Conservation (phyloP, 2,797 vertebrate species). For the Spizella passerina region DNA sequence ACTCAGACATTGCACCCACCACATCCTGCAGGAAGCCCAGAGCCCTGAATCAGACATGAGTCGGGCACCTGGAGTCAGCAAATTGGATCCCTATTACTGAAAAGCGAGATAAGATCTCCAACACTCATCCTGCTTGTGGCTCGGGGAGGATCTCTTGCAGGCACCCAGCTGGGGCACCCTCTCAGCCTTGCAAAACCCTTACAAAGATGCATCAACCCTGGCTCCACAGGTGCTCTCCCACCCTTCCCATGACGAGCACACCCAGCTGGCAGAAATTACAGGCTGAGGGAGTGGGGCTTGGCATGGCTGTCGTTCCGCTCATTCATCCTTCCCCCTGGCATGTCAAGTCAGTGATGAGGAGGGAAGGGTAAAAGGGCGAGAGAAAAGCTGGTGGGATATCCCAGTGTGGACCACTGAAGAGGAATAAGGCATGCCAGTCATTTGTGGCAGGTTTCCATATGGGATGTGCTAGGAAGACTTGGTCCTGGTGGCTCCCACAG, state of each 20-base stretch:
- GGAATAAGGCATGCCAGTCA: neutral
- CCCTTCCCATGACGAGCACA: neutral
- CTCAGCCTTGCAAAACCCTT: conserved; percentile 33
- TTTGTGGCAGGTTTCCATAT: neutral
- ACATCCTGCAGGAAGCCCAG: conserved; percentile 28
- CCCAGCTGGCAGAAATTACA: neutral
- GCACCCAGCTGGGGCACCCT: neutral
- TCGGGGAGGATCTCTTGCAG: neutral
- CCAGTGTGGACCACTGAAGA: neutral
- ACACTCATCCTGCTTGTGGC: neutral
- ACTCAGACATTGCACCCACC: neutral
- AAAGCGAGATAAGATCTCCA: conserved; percentile 41
- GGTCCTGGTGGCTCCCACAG: neutral
- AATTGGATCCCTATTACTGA: neutral
- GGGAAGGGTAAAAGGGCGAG: neutral
- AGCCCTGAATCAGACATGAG: conserved; percentile 38
- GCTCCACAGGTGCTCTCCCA: neutral
- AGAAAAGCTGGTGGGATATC: neutral
- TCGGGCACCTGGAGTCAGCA: conserved; percentile 3
- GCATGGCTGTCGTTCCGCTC: fast-evolving
- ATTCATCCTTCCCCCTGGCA: neutral
- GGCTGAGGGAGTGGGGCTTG: neutral
- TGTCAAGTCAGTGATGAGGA: fast-evolving
- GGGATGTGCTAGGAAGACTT: neutral
- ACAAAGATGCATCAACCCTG: neutral